A percentile compares a stretch with the other conserved stretches of the same genome.
These are phyloP conservation scores for Ambastaia sidthimunki DNA, from an alignment of 2,797 vertebrate genomes.

Conservation along the genomic window DNA sequence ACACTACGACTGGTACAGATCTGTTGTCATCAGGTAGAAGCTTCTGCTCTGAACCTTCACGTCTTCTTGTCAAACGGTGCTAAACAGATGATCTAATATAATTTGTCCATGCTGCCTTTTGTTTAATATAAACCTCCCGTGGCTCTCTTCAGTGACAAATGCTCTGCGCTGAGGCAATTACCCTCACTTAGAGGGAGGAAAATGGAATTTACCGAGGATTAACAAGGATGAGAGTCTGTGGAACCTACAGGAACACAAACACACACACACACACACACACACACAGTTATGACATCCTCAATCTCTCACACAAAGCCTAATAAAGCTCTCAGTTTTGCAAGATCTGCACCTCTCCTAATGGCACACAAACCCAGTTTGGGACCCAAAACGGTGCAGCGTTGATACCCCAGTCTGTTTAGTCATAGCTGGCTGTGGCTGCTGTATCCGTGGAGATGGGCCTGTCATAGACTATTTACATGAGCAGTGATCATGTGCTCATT, in stretches of 20 bases:
- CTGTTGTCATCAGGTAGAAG: not conserved
- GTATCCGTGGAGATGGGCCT: slow-evolving; percentile 50
- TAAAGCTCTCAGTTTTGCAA: slow-evolving; percentile 9
- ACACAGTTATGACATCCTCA: slow-evolving; percentile 14
- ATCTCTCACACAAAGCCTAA: slow-evolving; percentile 11
- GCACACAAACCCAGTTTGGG: slow-evolving; percentile 43
- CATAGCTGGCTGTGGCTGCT: slow-evolving; percentile 25
- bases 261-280: not conserved
- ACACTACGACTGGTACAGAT: not conserved
- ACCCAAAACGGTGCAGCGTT: slow-evolving; percentile 2
- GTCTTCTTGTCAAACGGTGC: slow-evolving; percentile 17
- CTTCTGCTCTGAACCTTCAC: not conserved
- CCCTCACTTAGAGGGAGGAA: slow-evolving; percentile 62
- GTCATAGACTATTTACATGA: slow-evolving; percentile 52
- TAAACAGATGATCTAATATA: slow-evolving; percentile 41
- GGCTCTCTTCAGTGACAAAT: slow-evolving; percentile 55
- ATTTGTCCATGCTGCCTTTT: slow-evolving; percentile 44
- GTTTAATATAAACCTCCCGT: slow-evolving; percentile 51
- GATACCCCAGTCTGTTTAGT: slow-evolving; percentile 23
- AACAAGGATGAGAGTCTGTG: slow-evolving; percentile 43
- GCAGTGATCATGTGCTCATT: slow-evolving; percentile 59
- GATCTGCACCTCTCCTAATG: slow-evolving; percentile 21
- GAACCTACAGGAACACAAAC: slow-evolving; percentile 28
- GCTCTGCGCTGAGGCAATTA: slow-evolving; percentile 59
- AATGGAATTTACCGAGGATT: slow-evolving; percentile 65